Percentiles rank a stretch among this genome's conserved stretches.
phyloP scores from a whole-genome alignment of 1,140 invertebrate genomes.

The Phortica variegata region DNA sequence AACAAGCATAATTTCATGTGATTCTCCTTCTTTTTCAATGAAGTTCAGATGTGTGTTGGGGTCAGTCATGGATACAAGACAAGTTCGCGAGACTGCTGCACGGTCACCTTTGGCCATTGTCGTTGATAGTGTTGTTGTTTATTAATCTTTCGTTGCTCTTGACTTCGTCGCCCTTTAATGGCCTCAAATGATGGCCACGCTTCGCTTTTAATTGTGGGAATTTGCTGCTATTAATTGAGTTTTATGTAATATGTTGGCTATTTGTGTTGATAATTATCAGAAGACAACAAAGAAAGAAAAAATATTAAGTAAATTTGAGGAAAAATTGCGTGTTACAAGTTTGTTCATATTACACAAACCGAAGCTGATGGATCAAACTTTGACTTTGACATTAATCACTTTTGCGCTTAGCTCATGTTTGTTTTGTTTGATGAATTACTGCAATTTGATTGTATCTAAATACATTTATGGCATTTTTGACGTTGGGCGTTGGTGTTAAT shows the following conservation, averaged over 20 bases:
- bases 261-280: slow-evolving; percentile 20
- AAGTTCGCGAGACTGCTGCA: too few relatives aligned
- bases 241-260: slow-evolving; percentile 20
- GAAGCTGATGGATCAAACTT: slow-evolving; percentile 4
- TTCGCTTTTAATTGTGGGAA: neutral
- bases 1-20: too few relatives aligned
- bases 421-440: neutral
- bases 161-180: too few relatives aligned
- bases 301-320: neutral
- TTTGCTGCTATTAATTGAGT: slow-evolving; percentile 18
- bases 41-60: too few relatives aligned
- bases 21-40: too few relatives aligned
- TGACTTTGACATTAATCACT: slow-evolving; percentile 32
- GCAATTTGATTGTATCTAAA: slow-evolving; percentile 9
- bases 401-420: neutral
- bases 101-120: too few relatives aligned
- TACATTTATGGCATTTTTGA: too few relatives aligned
- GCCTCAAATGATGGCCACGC: too few relatives aligned
- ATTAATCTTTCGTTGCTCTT: too few relatives aligned
- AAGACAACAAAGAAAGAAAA: slow-evolving; percentile 1
- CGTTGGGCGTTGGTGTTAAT: slow-evolving; percentile 22
- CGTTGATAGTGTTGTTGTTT: too few relatives aligned
- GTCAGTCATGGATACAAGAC: too few relatives aligned
- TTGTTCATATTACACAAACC: neutral
- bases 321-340: neutral